Percentiles rank a stretch among this genome's conserved stretches.
Conservation (phyloP, 2,888 invertebrate species). For the Polylopha cassiicola region DNA sequence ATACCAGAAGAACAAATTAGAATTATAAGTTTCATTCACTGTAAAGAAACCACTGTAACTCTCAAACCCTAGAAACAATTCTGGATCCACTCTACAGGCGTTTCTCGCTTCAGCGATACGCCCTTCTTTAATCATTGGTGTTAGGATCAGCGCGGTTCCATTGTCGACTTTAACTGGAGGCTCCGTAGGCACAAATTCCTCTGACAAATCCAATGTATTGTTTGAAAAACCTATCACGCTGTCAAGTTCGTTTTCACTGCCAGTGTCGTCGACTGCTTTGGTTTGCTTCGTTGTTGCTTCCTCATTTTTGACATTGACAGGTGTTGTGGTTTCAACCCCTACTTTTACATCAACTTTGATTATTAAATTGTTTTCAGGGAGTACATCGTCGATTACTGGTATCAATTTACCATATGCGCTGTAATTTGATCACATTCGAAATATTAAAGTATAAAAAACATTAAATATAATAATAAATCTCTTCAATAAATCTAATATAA, state of each 20-base stretch:
- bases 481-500: too few relatives aligned
- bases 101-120: constrained; percentile 53
- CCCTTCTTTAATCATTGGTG: constrained; percentile 54
- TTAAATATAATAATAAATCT: too few relatives aligned
- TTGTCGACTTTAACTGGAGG: constrained; percentile 34
- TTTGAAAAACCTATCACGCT: constrained; percentile 1
- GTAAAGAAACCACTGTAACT: constrained; percentile 79
- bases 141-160: constrained; percentile 54
- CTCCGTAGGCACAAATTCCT: constrained; percentile 25
- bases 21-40: constrained; percentile 83
- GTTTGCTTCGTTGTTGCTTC: neutral
- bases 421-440: too few relatives aligned
- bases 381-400: constrained; percentile 26
- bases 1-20: constrained; percentile 92
- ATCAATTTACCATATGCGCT: constrained; percentile 44
- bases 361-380: constrained; percentile 21
- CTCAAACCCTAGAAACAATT: constrained; percentile 52
- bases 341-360: constrained; percentile 4
- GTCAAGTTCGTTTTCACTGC: constrained; percentile 9
- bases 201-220: constrained; percentile 1
- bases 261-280: too few relatives aligned
- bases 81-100: constrained; percentile 44
- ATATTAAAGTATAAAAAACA: too few relatives aligned
- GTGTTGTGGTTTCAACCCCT: neutral
- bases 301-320: neutral